Base-by-base conservation (phyloP, 2,888 invertebrate genomes). In the Ochropleura leucogaster region DNA sequence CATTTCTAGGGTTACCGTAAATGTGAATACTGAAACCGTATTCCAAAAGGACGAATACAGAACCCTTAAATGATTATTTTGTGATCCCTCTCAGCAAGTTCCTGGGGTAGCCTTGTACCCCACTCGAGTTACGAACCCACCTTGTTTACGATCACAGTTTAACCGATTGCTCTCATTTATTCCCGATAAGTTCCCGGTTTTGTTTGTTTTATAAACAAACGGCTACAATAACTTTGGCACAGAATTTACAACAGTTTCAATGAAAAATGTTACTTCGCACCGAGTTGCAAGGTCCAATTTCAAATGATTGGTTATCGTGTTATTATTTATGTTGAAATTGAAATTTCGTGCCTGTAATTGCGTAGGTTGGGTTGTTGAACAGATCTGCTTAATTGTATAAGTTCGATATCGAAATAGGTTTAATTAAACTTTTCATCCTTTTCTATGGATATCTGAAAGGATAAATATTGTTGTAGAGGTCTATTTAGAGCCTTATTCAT, bases 131-230 rank as follows among this genome's bases (percentile, higher is more conserved):
- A 77, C 82, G 78, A 76, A 68, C 69, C 72, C 85, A 88, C 85
- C 89, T 83, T 85, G 87, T 88, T 88, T 87, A 88, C 86, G 85
- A 86, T 84, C 80, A 80, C 77, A 77, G 77, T 85, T 83, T 87
- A 86, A 87, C 84, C 86, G 82, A 89, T 88, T 84, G 86, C 85
- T 83, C 84, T 79, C 80, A 87, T 85, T 88, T 86, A 88, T 87
- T 83, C 81, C 79, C 76, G 72, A 86, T 86, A 88, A 88, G 80
- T 88, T 87, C 74, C 66, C 64, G 65, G 83, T 82, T 83, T 83
- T 87, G 83, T 87, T 88, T 88, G 78, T 82, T 83, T 82, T 63
- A 71, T 85, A 85, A 86, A 84, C 86, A 85, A 84, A 71, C 79
- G 57, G 81, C 63, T 73, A 73, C 82, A 85, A 85, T 79, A 84